These are phyloP conservation scores for Pelecanoides urinatrix DNA, from an alignment of 2,113 vertebrate species.

Conservation along the genomic window DNA sequence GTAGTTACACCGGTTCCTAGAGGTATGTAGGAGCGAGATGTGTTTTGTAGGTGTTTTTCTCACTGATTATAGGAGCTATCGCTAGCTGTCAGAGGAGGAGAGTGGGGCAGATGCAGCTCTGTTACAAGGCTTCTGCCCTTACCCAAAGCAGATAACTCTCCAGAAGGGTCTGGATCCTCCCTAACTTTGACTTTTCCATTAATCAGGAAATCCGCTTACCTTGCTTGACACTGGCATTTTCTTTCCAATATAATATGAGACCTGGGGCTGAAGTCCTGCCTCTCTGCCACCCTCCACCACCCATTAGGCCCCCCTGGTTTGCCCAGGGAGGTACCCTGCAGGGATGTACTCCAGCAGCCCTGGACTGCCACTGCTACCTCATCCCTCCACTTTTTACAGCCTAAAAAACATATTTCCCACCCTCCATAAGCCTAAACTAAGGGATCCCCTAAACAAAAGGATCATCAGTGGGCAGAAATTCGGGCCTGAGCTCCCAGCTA, in stretches of 20 bases:
- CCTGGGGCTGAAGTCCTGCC: background rate
- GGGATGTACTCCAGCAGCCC: background rate
- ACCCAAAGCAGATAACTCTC: background rate
- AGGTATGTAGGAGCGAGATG: rapidly evolving
- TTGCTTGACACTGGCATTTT: background rate
- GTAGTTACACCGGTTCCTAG: background rate
- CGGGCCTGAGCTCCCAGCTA: background rate
- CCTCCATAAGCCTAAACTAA: background rate
- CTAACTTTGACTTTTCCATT: background rate
- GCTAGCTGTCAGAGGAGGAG: background rate
- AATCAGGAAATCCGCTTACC: background rate
- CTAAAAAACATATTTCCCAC: background rate
- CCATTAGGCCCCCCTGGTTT: background rate
- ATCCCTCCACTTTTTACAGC: background rate
- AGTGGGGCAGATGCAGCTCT: background rate
- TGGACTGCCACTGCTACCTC: background rate
- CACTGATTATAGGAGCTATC: background rate
- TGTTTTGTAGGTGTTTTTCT: background rate
- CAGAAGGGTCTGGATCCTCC: background rate
- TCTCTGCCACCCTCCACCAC: background rate
- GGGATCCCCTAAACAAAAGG: background rate
- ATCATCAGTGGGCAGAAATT: background rate
- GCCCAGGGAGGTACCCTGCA: too few relatives aligned
- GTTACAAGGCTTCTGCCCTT: background rate
- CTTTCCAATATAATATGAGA: background rate